A percentile compares a stretch with the other conserved stretches of the same genome.
Conservation (phyloP, 2,797 vertebrate genomes). For the Lepilemur septentrionalis region DNA sequence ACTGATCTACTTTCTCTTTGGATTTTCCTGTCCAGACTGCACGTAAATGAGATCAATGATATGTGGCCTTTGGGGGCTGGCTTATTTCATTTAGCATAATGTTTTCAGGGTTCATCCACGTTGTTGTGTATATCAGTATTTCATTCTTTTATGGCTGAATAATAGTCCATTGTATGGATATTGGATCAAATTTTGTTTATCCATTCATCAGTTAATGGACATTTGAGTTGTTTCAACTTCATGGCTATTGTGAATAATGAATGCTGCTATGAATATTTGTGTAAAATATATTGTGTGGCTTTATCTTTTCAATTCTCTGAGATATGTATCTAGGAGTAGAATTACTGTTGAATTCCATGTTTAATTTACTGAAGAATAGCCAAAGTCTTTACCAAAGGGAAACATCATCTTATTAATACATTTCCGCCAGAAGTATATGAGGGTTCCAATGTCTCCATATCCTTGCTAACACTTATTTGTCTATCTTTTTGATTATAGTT, state of each 20-base stretch:
- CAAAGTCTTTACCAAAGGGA: not conserved
- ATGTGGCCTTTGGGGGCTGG: not conserved
- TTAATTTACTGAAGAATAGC: not conserved
- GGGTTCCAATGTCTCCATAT: not conserved
- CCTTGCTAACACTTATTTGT: no score
- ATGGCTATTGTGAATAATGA: not conserved
- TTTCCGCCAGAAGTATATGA: not conserved
- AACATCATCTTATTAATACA: not conserved
- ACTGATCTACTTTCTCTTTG: not conserved
- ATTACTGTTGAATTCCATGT: not conserved
- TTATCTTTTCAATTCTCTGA: not conserved
- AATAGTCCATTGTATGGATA: not conserved
- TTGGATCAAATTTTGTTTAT: not conserved
- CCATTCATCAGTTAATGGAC: not conserved
- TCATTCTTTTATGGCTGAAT: not conserved
- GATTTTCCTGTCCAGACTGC: not conserved
- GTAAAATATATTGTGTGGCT: not conserved
- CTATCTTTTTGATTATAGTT: not conserved
- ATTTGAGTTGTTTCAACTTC: not conserved
- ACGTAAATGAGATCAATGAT: not conserved
- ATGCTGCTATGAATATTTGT: not conserved
- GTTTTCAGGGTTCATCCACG: not conserved
- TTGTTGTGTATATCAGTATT: not conserved
- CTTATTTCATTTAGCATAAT: not conserved
- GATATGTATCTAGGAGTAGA: not conserved